Conservation (phyloP, 2,113 vertebrate species). For the Marmota flaviventris region DNA sequence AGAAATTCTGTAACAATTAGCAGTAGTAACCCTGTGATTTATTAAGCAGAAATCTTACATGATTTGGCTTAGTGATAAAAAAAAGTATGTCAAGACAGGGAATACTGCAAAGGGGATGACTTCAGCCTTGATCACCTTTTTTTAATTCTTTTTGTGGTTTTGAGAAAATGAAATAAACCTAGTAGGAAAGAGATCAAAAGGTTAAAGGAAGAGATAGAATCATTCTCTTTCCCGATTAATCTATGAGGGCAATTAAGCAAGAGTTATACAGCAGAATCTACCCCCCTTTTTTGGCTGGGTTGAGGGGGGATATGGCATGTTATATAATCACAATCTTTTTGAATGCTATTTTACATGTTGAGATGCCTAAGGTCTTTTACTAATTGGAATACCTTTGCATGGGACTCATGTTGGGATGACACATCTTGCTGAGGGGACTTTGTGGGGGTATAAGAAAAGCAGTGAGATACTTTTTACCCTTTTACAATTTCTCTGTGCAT, state of each 20-base stretch:
- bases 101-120: conserved; percentile 72
- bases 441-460: conserved; percentile 30
- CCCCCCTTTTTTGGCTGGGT: background rate
- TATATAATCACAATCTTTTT: conserved; percentile 75
- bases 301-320: background rate
- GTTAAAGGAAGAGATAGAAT: conserved; percentile 78
- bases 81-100: conserved; percentile 67
- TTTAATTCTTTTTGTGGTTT: conserved; percentile 77
- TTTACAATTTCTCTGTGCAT: conserved; percentile 76
- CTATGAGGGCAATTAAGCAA: conserved; percentile 57
- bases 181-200: conserved; percentile 82
- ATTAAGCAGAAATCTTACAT: conserved; percentile 72
- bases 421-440: conserved; percentile 61
- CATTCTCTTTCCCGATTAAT: conserved; percentile 58
- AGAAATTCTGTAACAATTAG: conserved; percentile 78
- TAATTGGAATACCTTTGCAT: conserved; percentile 77
- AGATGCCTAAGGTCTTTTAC: conserved; percentile 68
- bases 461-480: conserved; percentile 62
- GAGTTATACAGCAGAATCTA: background rate
- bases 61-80: conserved; percentile 65
- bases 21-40: conserved; percentile 71
- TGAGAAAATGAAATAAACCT: conserved; percentile 69
- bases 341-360: conserved; percentile 71
- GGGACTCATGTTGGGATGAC: conserved; percentile 60
- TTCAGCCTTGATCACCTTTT: conserved; percentile 81